Evolutionary conservation across 2,113 vertebrate genomes (phyloP), one percentile per base, ranked within the genome.

Genomic region (Bubo blakistoni): DNA sequence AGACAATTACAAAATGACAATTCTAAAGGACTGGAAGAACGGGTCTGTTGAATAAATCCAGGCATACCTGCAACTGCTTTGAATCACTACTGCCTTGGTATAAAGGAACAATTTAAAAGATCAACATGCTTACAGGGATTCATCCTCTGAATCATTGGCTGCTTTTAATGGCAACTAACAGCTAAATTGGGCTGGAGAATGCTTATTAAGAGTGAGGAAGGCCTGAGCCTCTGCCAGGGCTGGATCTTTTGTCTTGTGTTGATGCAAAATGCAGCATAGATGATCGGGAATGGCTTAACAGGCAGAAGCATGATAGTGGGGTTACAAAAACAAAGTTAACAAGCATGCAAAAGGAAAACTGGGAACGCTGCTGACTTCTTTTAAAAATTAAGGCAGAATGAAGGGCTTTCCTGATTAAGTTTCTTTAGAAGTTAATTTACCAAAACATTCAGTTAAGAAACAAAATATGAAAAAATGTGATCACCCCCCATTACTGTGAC

Each of bases 1-100:
- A 46, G 67, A 55, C 65, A 89, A 70, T 97, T 92, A 92, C 38
- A 85, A 95, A 91, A 87, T 55, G 73, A 66, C 77, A 87, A 5
- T 55, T 91, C 49, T 62, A 58, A 86, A 93, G 80, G 78, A 95
- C 93, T 95, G 85, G 92, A 77, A 91, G 86, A 95, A 91, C n/a
- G 0, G 10, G 87, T 96, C 91, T 77, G 74, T 70, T 78, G 94
- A 51, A 92, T 74, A 66, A 95, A 91, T 78, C 55, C 61, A 36
- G 59, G 73, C 59, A 74, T 87, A 87, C 54, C 87, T 87, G 85
- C 4, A 81, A 42, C 57, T 85, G 86, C 44, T 84, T 84, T 61
- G 81, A 72, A 80, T 86, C 3, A 1, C 38, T 86, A 42, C 69
- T 63, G 58, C 63, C 59, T 80, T 62, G 55, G 54, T 67, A 51